A percentile compares a stretch with the other conserved stretches of the same genome.
phyloP scores from a whole-genome alignment of 2,797 vertebrate genomes.

The Xerus rutilus region DNA sequence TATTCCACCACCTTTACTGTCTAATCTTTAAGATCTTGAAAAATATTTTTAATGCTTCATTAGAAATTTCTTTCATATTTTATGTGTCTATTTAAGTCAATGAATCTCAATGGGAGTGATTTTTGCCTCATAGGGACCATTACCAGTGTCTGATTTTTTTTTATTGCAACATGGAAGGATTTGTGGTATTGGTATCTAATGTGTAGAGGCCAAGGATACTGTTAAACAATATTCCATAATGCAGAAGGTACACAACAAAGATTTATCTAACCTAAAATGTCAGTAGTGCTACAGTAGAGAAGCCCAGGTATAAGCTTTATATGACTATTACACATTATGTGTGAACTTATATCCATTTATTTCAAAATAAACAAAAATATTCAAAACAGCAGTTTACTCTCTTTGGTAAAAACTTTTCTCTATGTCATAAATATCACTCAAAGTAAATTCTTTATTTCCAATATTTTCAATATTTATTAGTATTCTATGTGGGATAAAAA shows the following conservation, averaged over 20 bases:
- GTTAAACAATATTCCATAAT: neutral
- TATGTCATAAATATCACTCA: neutral
- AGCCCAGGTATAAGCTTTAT: neutral
- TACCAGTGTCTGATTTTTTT: neutral
- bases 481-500: neutral
- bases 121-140: neutral
- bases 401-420: constrained; percentile 28
- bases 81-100: neutral
- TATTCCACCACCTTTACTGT: too few species aligned
- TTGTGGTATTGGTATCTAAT: neutral
- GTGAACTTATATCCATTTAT: constrained; percentile 34
- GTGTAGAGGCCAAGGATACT: neutral
- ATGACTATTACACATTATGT: constrained; percentile 54
- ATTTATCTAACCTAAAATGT: neutral
- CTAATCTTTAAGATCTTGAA: constrained; percentile 40
- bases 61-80: constrained; percentile 33
- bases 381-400: neutral
- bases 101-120: neutral
- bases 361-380: neutral
- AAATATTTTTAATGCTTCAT: neutral
- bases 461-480: neutral
- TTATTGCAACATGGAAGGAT: neutral
- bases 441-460: neutral
- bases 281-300: neutral
- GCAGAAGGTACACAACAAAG: neutral